Evolutionary conservation across 2,797 vertebrate genomes (phyloP), one percentile per base, ranked within the genome.

Genomic region (Euthynnus affinis): DNA sequence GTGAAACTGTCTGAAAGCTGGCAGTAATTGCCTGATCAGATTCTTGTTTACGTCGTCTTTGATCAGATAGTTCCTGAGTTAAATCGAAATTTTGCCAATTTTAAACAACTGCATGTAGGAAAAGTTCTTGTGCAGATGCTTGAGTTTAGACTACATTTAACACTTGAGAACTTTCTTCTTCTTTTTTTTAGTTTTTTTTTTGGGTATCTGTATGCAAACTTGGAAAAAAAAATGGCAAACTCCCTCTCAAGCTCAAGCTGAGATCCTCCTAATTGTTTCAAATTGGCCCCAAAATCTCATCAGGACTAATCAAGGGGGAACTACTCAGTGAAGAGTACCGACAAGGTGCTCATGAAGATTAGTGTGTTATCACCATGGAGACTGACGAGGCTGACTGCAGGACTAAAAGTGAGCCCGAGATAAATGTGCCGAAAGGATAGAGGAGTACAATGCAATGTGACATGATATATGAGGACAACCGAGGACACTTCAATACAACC

Each of bases 351-450:
- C 13, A 58, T 63, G 52, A 49, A 40, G 55, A 71, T 64, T 22
- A 51, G 65, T 61, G 70, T 62, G 64, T 29, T 29, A 65, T 85
- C 70, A 2, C 78, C 60, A 83, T 72, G 57, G 78, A 64, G 67
- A 87, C 63, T 15, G 76, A 78, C 29, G 65, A 63, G 48, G 55
- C 49, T 10, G 65, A 48, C 44, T 7, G 44, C 51, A 76, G 55
- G 65, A 23, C 27, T 5, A 52, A n/a, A 46, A 34, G 52, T 22
- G 56, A 76, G 56, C 9, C n/a, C 5, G 48, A 55, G 68, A 70
- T 58, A 57, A 60, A 63, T 3, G 29, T 27, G 12, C 15, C 55
- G 15, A 40, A 44, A 66, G 32, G 67, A 71, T 12, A 13, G 53
- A 59, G 46, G 63, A 69, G 58, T 14, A 23, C 62, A 14, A 60